Conservation (phyloP, 2,113 vertebrate genomes). For the Illadopsis cleaveri region DNA sequence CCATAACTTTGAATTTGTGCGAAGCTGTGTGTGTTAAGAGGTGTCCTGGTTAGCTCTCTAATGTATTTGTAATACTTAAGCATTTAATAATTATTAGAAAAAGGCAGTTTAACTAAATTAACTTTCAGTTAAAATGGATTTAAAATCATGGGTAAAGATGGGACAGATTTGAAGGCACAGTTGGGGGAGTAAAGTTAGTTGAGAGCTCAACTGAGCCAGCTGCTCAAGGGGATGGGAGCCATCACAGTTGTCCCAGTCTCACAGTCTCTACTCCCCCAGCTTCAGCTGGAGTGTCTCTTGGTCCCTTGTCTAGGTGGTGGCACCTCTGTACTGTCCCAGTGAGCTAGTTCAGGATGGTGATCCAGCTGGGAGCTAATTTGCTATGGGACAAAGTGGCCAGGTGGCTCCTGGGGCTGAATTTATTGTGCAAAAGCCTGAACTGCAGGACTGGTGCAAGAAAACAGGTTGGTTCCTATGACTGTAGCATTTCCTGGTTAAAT, state of each 20-base stretch:
- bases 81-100: not conserved
- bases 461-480: not conserved
- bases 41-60: not conserved
- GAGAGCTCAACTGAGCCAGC: not conserved
- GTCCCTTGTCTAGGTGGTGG: not conserved
- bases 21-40: not conserved
- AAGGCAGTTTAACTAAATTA: not conserved
- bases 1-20: not conserved
- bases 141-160: not conserved
- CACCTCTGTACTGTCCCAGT: not conserved
- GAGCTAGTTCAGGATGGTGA: not conserved
- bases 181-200: not conserved
- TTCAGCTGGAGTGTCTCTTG: not conserved
- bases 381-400: not conserved
- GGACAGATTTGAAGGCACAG: not conserved
- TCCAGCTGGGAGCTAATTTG: not conserved
- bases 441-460: not conserved
- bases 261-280: not conserved
- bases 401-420: not conserved
- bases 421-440: rapidly evolving
- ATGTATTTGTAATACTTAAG: not conserved
- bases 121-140: not conserved
- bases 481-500: not conserved
- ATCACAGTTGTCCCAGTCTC: rapidly evolving
- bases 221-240: not conserved